Conservation (phyloP, 1,140 invertebrate genomes). For the Drosophila athabasca region DNA sequence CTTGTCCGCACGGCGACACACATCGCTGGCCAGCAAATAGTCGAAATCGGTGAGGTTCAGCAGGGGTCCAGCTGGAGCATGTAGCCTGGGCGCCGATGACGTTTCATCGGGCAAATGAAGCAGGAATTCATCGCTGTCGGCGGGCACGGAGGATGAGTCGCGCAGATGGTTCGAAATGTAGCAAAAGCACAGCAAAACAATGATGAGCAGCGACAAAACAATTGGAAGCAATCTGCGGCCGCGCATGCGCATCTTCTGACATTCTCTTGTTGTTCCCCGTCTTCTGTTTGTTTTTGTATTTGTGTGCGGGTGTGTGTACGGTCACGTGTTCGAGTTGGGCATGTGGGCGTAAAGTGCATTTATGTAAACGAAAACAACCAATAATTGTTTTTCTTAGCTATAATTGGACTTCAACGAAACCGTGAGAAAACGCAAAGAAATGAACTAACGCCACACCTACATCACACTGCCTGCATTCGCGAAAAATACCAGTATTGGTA, state of each 20-base stretch:
- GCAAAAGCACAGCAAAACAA: conserved; percentile 61
- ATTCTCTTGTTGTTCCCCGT: conserved; percentile 43
- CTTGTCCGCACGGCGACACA: conserved; percentile 65
- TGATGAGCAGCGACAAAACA: conserved; percentile 57
- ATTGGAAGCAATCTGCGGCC: conserved; percentile 70
- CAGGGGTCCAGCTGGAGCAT: conserved; percentile 30
- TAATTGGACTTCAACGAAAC: not conserved
- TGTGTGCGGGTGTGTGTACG: conserved; percentile 4
- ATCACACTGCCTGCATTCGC: too few relatives aligned
- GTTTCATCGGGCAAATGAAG: conserved; percentile 44
- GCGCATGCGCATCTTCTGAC: conserved; percentile 76
- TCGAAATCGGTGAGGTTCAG: conserved; percentile 67
- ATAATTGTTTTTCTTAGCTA: not conserved
- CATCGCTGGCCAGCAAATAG: conserved; percentile 66
- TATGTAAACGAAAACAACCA: not conserved
- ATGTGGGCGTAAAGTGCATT: not conserved
- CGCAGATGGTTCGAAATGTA: conserved; percentile 58
- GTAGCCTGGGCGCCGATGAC: too few relatives aligned
- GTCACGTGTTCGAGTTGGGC: not conserved
- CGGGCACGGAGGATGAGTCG: conserved; percentile 13
- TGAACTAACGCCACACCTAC: conserved; percentile 2
- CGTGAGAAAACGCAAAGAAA: not conserved
- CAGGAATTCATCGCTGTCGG: conserved; percentile 46
- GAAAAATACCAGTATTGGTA: not conserved
- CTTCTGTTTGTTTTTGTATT: conserved; percentile 4